These are phyloP conservation scores for Doryteuthis pealeii DNA, from an alignment of 1,140 invertebrate genomes.

Conservation along the genomic window DNA sequence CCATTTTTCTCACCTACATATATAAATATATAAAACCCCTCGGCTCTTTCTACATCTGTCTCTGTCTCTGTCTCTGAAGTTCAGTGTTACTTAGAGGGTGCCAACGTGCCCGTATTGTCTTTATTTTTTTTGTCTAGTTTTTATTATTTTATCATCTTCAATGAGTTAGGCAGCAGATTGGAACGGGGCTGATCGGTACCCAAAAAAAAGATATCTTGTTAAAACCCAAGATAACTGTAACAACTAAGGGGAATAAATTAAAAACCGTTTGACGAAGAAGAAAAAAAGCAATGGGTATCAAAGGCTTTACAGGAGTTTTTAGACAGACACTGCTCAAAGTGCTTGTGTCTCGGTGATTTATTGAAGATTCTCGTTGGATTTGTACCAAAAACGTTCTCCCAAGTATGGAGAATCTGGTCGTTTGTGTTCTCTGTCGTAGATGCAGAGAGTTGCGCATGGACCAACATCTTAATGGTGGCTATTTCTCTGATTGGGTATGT, in stretches of 20 bases:
- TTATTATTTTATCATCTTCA: constrained; percentile 14
- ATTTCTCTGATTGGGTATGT: constrained; percentile 93
- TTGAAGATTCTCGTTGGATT: constrained; percentile 73
- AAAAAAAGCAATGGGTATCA: constrained; percentile 67
- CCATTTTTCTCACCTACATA: no score
- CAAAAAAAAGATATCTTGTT: no score
- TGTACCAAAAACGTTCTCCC: constrained; percentile 60
- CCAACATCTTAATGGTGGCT: constrained; percentile 89
- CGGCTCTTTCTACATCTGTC: no score
- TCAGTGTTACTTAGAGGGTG: neutral
- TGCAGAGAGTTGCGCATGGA: constrained; percentile 87
- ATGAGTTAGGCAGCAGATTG: constrained; percentile 8
- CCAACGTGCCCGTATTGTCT: constrained; percentile 11
- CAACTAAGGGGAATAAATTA: neutral
- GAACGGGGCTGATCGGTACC: neutral
- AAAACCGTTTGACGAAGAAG: neutral
- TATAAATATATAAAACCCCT: no score
- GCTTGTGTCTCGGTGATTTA: constrained; percentile 76
- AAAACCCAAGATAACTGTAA: no score
- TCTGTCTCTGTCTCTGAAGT: no score
- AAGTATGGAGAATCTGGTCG: constrained; percentile 46
- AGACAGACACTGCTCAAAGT: constrained; percentile 68
- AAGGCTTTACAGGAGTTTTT: constrained; percentile 74
- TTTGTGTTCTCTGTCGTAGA: constrained; percentile 74
- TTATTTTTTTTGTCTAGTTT: constrained; percentile 15